Percentiles rank a stretch among this genome's conserved stretches.
These are phyloP conservation scores for Volucella inflata DNA, from an alignment of 2,888 invertebrate genomes.

Conservation along the genomic window DNA sequence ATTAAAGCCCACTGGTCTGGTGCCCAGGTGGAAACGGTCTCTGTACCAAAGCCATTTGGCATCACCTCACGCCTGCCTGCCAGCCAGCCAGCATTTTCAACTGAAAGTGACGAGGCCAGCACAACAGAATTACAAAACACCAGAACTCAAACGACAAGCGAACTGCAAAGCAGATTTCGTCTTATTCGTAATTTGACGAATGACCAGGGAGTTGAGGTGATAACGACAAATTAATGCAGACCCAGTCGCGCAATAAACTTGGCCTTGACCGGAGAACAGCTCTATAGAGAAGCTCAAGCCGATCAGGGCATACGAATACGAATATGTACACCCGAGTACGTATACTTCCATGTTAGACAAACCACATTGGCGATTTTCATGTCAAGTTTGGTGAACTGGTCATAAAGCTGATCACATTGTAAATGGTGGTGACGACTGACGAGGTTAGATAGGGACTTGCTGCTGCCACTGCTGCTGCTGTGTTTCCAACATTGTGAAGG, in stretches of 20 bases:
- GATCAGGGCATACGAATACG: conserved; percentile 28
- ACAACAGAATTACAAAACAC: too few relatives aligned
- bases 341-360: conserved; percentile 49
- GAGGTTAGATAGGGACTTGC: neutral
- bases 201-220: conserved; percentile 42
- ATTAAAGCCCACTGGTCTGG: conserved; percentile 54
- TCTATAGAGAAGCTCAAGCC: neutral
- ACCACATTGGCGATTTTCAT: conserved; percentile 47
- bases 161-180: conserved; percentile 38
- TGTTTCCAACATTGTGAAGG: conserved; percentile 61
- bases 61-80: conserved; percentile 58
- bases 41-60: conserved; percentile 20
- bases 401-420: conserved; percentile 60
- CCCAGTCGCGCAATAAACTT: conserved; percentile 24
- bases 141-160: too few relatives aligned
- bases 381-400: conserved; percentile 67
- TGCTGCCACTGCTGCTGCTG: conserved; percentile 23
- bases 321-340: too few relatives aligned
- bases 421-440: conserved; percentile 16
- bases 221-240: conserved; percentile 52
- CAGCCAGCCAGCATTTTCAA: conserved; percentile 27
- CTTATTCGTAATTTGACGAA: conserved; percentile 68
- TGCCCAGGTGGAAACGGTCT: conserved; percentile 42
- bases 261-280: conserved; percentile 66
- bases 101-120: conserved; percentile 58